phyloP scores from a whole-genome alignment of 1,140 invertebrate genomes.

The Bombus superbus region DNA sequence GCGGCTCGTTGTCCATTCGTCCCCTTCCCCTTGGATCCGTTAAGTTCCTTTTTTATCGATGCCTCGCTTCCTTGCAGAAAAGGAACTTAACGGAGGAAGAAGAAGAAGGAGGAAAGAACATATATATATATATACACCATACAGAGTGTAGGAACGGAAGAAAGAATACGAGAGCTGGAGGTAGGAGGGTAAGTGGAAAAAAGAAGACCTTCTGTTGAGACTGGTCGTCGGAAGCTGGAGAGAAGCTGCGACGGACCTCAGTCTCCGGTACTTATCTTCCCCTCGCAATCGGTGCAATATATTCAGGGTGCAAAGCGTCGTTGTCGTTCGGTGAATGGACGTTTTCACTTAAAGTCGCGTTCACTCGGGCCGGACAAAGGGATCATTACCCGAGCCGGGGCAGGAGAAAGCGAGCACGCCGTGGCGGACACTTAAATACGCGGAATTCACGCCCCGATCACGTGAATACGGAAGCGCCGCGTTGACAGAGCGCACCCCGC shows the following conservation, averaged over 20 bases:
- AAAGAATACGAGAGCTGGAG: not conserved
- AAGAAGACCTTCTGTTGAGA: constrained; percentile 19
- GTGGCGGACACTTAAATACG: constrained; percentile 77
- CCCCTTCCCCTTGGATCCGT: constrained; percentile 13
- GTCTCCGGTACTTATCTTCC: constrained; percentile 75
- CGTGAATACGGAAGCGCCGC: constrained; percentile 64
- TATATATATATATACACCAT: no score
- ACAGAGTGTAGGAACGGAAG: not conserved
- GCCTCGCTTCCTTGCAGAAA: constrained; percentile 45
- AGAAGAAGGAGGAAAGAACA: not conserved
- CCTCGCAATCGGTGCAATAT: constrained; percentile 77
- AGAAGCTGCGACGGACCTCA: constrained; percentile 58
- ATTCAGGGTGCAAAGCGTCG: constrained; percentile 75
- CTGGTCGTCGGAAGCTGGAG: constrained; percentile 18
- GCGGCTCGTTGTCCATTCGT: constrained; percentile 21
- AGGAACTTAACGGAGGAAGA: constrained; percentile 48
- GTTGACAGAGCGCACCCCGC: constrained; percentile 26
- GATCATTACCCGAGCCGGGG: constrained; percentile 74
- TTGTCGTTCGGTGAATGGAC: constrained; percentile 72
- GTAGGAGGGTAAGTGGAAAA: constrained; percentile 3
- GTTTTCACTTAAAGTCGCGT: constrained; percentile 77
- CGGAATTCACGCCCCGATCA: constrained; percentile 80
- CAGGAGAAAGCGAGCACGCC: constrained; percentile 70
- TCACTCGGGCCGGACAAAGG: constrained; percentile 75
- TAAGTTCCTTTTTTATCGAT: constrained; percentile 43